Base-by-base conservation (phyloP, 2,113 vertebrate genomes). In the Aramus guarauna region DNA sequence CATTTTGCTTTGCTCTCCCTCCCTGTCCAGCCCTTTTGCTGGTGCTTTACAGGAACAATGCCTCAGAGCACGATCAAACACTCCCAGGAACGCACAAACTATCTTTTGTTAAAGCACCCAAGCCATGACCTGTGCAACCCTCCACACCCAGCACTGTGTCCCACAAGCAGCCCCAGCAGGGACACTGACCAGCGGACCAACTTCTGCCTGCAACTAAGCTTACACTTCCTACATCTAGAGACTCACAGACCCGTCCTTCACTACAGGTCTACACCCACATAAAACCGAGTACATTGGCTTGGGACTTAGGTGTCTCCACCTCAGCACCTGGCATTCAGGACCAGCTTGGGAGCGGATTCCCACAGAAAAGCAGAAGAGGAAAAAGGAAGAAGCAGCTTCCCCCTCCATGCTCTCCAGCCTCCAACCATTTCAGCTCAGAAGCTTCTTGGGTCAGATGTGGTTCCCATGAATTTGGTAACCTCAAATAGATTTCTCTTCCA, bases 401-500 rank as follows among this genome's bases (percentile, higher is more conserved):
- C 5, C 3, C 14, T 47, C 24, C 22, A 18, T 3, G n/a, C 11
- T 67, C 4, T 8, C 53, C 71, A 66, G 24, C 39, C 45, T 73
- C 43, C 32, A 43, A 43, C 11, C 64, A 36, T n/a, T 81, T 62
- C 73, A 80, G 36, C 45, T 71, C 73, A 91, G 81, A 85, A 93
- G 37, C 32, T 88, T 85, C 82, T 68, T 41, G 10, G 64, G 69
- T 89, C 77, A 93, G 77, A 81, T 3, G 7, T 41, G 20, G 59
- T 41, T 90, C 67, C 39, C 67, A 45, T 58, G 53, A 83, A 76
- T 88, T 55, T 53, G 47, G 66, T 58, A 92, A 96, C 63, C 91
- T 86, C 83, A 78, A 88, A 88, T 6, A 83, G 82, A 96, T 88
- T 88, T 92, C 85, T 86, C 67, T 71, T 83, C 88, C 88, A 88